Conservation (phyloP, 1,140 invertebrate species). For the Spodoptera litura region DNA sequence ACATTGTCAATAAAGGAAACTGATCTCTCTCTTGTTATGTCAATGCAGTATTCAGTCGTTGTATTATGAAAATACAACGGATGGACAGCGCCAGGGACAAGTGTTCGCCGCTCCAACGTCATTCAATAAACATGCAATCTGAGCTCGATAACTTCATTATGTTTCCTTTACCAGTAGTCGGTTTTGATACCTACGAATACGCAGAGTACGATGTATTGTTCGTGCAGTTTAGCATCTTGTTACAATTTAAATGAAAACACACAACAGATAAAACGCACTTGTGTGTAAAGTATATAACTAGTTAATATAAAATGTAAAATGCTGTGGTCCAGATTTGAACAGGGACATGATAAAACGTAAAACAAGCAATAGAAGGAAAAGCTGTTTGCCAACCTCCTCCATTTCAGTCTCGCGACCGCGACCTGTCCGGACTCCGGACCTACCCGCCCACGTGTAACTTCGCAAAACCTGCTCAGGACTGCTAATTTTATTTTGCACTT, state of each 20-base stretch:
- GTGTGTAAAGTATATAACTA: not conserved
- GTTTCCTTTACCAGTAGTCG: slow-evolving; percentile 60
- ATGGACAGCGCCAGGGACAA: slow-evolving; percentile 56
- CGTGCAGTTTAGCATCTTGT: slow-evolving; percentile 24
- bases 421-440: slow-evolving; percentile 57
- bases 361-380: slow-evolving; percentile 45
- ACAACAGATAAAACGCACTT: not conserved
- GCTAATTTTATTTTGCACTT: slow-evolving; percentile 75
- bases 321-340: not conserved
- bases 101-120: slow-evolving; percentile 42
- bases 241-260: slow-evolving; percentile 18
- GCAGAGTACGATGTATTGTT: slow-evolving; percentile 42
- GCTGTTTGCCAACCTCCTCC: slow-evolving; percentile 54
- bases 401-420: slow-evolving; percentile 34
- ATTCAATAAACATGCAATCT: slow-evolving; percentile 80
- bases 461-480: slow-evolving; percentile 74
- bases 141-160: slow-evolving; percentile 62
- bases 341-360: not conserved
- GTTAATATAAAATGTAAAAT: not conserved
- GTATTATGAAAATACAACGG: slow-evolving; percentile 82
- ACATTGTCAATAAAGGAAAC: slow-evolving; percentile 60
- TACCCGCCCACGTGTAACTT: slow-evolving; percentile 68
- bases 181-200: slow-evolving; percentile 59
- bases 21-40: slow-evolving; percentile 74
- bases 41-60: slow-evolving; percentile 64